A percentile compares a stretch with the other conserved stretches of the same genome.
phyloP scores from a whole-genome alignment of 2,888 invertebrate genomes.

The Ecdyonurus torrentis region DNA sequence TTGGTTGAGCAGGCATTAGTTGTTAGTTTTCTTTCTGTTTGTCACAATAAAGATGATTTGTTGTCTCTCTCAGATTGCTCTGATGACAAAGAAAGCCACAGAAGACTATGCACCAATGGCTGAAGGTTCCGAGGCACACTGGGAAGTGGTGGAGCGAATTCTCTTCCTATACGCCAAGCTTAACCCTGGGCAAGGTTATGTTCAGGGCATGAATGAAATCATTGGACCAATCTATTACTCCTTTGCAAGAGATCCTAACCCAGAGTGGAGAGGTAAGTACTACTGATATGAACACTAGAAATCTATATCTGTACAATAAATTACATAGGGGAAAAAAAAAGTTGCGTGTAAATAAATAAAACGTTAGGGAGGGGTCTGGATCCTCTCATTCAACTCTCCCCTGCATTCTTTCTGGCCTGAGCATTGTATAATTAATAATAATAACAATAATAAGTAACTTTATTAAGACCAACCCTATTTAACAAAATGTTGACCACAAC shows the following conservation, averaged over 20 bases:
- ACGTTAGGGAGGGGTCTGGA: neutral
- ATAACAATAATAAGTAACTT: too few species aligned
- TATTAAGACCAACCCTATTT: too few species aligned
- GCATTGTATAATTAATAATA: too few species aligned
- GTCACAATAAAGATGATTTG: neutral
- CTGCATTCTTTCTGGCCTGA: too few species aligned
- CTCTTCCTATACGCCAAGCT: constrained; percentile 94
- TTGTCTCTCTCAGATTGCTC: constrained; percentile 34
- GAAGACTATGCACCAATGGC: constrained; percentile 72
- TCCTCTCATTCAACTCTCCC: too few species aligned
- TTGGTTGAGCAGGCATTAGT: too few species aligned
- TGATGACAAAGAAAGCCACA: constrained; percentile 55
- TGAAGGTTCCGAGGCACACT: constrained; percentile 89
- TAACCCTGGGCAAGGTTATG: constrained; percentile 92
- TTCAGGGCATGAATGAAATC: constrained; percentile 99
- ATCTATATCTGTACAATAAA: too few species aligned
- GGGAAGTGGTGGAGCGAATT: constrained; percentile 96
- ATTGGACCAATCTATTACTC: constrained; percentile 96
- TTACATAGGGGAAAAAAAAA: neutral
- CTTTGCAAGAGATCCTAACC: constrained; percentile 78
- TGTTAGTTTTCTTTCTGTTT: constrained; percentile 3
- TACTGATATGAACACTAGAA: too few species aligned
- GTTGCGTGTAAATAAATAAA: neutral
- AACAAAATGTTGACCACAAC: too few species aligned
- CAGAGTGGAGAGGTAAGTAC: constrained; percentile 51